A percentile compares a stretch with the other conserved stretches of the same genome.
Evolutionary conservation across 1,140 invertebrate species (phyloP).

Genomic region (Phymorhynchus buccinoides): DNA sequence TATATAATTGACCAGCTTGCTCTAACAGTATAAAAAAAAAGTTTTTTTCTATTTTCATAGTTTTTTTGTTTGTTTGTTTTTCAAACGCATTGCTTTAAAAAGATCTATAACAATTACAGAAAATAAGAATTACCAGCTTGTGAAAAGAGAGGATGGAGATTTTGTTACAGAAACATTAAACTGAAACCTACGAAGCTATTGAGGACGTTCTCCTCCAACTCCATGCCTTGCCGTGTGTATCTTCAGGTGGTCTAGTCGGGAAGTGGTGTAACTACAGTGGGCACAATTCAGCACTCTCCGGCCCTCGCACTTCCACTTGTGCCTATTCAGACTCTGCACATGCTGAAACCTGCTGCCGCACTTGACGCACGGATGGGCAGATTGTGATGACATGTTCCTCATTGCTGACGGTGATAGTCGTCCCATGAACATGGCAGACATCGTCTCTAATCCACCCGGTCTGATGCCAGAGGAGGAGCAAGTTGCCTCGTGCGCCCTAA

Average conservation of each 20-base stretch:
- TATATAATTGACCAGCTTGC: too few relatives aligned
- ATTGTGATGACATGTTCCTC: not conserved
- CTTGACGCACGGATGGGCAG: conserved; percentile 22
- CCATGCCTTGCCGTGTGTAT: not conserved
- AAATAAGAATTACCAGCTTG: not conserved
- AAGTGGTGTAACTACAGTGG: conserved; percentile 31
- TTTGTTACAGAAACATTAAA: not conserved
- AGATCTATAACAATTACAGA: not conserved
- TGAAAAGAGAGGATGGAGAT: not conserved
- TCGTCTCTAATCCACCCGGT: not conserved
- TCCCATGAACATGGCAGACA: not conserved
- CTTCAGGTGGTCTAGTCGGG: conserved; percentile 22
- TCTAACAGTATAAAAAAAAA: too few relatives aligned
- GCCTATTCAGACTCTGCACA: conserved; percentile 33
- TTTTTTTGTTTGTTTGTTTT: too few relatives aligned
- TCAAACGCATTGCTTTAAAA: not conserved
- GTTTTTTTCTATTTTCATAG: too few relatives aligned
- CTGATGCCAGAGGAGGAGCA: not conserved
- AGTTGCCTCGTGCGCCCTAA: not conserved
- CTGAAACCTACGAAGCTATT: too few relatives aligned
- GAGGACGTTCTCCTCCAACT: not conserved
- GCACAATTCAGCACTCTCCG: conserved; percentile 30
- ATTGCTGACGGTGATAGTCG: not conserved
- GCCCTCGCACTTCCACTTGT: conserved; percentile 42
- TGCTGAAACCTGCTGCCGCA: conserved; percentile 33